Evolutionary conservation across 2,888 invertebrate species (phyloP), one percentile per base, ranked within the genome.

Genomic region (Dolomedes plantarius): DNA sequence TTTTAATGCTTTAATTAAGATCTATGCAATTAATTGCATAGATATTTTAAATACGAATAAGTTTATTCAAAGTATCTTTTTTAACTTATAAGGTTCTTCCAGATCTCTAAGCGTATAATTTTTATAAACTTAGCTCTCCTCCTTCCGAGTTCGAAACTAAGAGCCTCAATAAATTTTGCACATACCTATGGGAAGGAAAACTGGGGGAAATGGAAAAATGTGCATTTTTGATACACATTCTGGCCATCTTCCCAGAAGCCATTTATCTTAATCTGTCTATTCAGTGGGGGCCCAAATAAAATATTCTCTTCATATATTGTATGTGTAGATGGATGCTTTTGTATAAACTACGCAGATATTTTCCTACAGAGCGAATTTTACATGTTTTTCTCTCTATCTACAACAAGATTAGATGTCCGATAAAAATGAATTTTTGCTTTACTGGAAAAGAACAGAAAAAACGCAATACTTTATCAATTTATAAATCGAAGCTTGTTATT

Each of bases 241-340:
- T 77, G 77, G 68, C 68, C 69, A 77, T 77, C 50, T 77, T 77
- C 50, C 32, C 56, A 56, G 16, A n/a, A 68, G 29, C 36, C 68
- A 77, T 77, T 77, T 77, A 69, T 77, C 77, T 77, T 69, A 68
- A 77, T 77, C 56, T 77, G 77, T 77, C 68, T 77, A 77, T 68
- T 32, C 56, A 46, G 46, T 46, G 31, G 23, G 27, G 46, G 46
- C 36, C 46, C 77, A 64, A 69, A 69, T 56, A 69, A 69, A 27
- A 69, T 68, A 77, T 68, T 69, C 28, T 46, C 46, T 16, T 46
- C 46, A 16, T 46, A 46, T 2, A 46, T 46, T 2, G 46, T 16
- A 16, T 13, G 0, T 31, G 31, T 23, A 46, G 28, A 67, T 41
- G 29, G 29, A 29, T 76, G 41, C 76, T 23, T 67, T 67, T 76